Percentiles rank a stretch among this genome's conserved stretches.
These are phyloP conservation scores for Acipenser transmontanus DNA, from an alignment of 2,797 vertebrate genomes.

Conservation along the genomic window DNA sequence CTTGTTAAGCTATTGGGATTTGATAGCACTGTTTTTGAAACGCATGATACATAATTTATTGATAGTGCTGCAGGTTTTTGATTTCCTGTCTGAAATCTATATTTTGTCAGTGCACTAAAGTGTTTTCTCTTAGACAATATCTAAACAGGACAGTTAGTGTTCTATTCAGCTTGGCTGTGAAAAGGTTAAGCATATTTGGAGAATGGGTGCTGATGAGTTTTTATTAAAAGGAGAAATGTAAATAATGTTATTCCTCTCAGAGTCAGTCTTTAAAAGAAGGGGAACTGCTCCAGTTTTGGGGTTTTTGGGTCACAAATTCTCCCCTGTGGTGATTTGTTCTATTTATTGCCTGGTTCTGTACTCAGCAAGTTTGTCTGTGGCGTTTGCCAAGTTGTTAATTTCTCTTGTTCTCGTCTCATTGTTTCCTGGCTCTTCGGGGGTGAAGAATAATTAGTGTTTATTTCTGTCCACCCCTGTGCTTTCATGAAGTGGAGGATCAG, in stretches of 20 bases:
- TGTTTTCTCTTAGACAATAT: too few relatives aligned
- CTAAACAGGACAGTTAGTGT: too few relatives aligned
- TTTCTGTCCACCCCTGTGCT: conserved; percentile 32
- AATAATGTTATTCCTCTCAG: background rate
- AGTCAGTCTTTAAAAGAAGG: background rate
- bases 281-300: background rate
- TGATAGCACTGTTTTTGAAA: too few relatives aligned
- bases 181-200: background rate
- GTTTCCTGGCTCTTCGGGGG: conserved; percentile 26
- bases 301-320: background rate
- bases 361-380: background rate
- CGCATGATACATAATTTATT: too few relatives aligned
- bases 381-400: conserved; percentile 1
- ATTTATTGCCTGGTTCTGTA: background rate
- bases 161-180: too few relatives aligned
- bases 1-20: too few relatives aligned
- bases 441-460: conserved; percentile 32
- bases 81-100: too few relatives aligned
- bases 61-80: too few relatives aligned
- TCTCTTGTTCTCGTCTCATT: conserved; percentile 24
- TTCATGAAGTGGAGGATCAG: conserved; percentile 7
- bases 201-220: background rate
- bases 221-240: background rate
- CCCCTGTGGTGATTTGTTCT: background rate
- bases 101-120: too few relatives aligned